phyloP scores from a whole-genome alignment of 2,888 invertebrate genomes.

The Koerneria pararmatus region DNA sequence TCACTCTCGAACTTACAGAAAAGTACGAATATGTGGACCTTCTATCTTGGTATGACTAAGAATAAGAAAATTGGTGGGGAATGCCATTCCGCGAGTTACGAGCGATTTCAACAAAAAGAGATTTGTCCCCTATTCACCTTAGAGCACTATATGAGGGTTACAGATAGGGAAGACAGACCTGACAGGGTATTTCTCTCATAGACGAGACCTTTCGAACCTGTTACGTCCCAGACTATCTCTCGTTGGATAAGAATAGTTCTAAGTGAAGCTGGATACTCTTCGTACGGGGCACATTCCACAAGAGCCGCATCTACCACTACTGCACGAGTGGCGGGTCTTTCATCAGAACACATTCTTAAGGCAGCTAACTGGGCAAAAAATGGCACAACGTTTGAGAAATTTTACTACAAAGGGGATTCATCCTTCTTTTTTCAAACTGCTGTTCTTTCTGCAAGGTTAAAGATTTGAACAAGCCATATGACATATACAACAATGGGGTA shows the following conservation, averaged over 20 bases:
- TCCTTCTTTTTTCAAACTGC: not conserved
- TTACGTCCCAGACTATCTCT: not conserved
- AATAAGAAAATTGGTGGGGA: not conserved
- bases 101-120: not conserved
- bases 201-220: not conserved
- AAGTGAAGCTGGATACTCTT: not conserved
- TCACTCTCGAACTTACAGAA: no score
- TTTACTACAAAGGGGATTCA: slow-evolving; percentile 13
- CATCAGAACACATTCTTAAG: not conserved
- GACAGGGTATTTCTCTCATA: not conserved
- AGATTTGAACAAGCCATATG: not conserved
- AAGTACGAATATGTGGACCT: not conserved
- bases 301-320: not conserved
- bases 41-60: slow-evolving; percentile 17
- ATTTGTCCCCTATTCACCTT: slow-evolving; percentile 9
- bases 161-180: not conserved
- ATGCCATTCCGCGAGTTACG: slow-evolving; percentile 8
- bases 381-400: slow-evolving; percentile 3
- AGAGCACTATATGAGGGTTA: not conserved
- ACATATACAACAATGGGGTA: not conserved
- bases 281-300: slow-evolving; percentile 12
- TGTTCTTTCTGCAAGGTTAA: slow-evolving; percentile 6
- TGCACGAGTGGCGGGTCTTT: not conserved
- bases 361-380: slow-evolving; percentile 2
- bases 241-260: slow-evolving; percentile 11